phyloP scores from a whole-genome alignment of 2,888 invertebrate genomes.

The Artemia sinica region DNA sequence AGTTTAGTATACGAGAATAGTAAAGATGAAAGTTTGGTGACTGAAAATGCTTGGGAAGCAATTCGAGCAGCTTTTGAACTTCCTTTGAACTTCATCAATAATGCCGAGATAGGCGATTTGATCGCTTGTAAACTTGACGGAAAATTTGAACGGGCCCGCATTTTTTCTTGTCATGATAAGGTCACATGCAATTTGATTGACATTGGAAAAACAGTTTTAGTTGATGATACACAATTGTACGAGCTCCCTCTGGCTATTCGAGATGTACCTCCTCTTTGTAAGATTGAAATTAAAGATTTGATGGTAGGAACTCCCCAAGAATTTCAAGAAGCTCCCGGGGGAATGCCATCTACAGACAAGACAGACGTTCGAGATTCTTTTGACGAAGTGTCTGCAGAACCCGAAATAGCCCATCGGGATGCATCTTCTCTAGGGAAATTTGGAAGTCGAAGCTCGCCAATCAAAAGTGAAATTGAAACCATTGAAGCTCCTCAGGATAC shows the following conservation, averaged over 20 bases:
- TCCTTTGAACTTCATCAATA: background rate
- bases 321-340: too few relatives aligned
- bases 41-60: slow-evolving; percentile 9
- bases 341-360: too few relatives aligned
- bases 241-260: background rate
- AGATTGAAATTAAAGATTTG: background rate
- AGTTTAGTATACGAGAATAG: slow-evolving; percentile 2
- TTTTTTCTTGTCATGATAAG: background rate
- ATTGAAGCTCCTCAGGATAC: too few relatives aligned
- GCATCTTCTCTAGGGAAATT: too few relatives aligned
- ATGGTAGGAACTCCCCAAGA: too few relatives aligned
- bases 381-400: too few relatives aligned
- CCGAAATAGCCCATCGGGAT: too few relatives aligned
- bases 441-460: too few relatives aligned
- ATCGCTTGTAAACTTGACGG: background rate
- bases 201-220: background rate
- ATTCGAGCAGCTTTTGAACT: slow-evolving; percentile 7
- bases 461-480: too few relatives aligned
- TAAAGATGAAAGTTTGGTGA: slow-evolving; percentile 11
- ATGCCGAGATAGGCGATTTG: background rate
- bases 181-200: background rate
- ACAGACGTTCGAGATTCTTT: too few relatives aligned
- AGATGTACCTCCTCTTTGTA: background rate
- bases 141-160: background rate
- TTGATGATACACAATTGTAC: background rate